These are phyloP conservation scores for Atlantisia rogersi DNA, from an alignment of 2,113 vertebrate species.

Conservation along the genomic window DNA sequence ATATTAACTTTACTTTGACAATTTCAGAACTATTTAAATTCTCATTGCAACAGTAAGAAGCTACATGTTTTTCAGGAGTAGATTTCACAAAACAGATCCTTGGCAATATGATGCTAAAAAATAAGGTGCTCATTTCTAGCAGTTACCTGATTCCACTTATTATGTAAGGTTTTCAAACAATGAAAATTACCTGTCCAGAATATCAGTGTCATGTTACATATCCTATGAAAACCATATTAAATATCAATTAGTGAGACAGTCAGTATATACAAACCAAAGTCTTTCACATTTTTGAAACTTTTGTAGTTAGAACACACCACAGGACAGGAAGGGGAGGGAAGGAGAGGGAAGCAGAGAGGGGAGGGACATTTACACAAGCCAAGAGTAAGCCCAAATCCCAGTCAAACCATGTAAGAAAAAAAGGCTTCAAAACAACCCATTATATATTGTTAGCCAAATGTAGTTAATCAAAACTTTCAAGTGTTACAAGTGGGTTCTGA, in stretches of 20 bases:
- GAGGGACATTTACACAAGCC: background rate
- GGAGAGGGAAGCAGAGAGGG: background rate
- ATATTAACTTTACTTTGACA: background rate
- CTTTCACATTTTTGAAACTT: conserved; percentile 52
- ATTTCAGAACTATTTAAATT: background rate
- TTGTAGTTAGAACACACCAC: conserved; percentile 1
- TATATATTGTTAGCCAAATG: background rate
- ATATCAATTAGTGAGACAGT: conserved; percentile 72
- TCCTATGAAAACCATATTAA: conserved; percentile 77
- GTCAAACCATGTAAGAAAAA: background rate
- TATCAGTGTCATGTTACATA: conserved; percentile 78
- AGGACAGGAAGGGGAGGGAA: background rate
- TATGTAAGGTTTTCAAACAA: conserved; percentile 67
- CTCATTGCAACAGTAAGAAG: background rate
- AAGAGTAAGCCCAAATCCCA: background rate
- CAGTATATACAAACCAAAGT: conserved; percentile 57
- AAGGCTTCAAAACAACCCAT: background rate
- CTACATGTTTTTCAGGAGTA: background rate
- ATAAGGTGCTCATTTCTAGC: conserved; percentile 69
- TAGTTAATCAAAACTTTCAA: background rate
- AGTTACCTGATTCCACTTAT: conserved; percentile 66
- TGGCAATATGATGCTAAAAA: conserved; percentile 53
- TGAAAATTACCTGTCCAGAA: conserved; percentile 75
- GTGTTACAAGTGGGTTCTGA: background rate
- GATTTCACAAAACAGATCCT: conserved; percentile 38